Percentiles rank a stretch among this genome's conserved stretches.
These are phyloP conservation scores for Hemitrygon akajei DNA, from an alignment of 2,797 vertebrate genomes.

Conservation along the genomic window DNA sequence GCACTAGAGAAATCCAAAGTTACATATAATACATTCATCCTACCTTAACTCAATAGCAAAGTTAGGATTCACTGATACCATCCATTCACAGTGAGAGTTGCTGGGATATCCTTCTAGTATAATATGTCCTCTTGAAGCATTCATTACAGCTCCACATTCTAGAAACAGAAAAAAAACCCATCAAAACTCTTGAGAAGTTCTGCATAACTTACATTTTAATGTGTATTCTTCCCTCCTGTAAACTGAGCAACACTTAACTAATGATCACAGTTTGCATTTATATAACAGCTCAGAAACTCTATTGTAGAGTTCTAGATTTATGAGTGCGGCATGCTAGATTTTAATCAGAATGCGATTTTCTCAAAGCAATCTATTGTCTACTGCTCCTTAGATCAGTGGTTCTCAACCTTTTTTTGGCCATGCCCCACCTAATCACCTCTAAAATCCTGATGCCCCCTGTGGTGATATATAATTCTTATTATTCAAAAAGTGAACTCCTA, in stretches of 20 bases:
- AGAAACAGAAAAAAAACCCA: slow-evolving; percentile 40
- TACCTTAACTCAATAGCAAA: slow-evolving; percentile 86
- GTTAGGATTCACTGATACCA: slow-evolving; percentile 71
- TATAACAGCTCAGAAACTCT: too few species aligned
- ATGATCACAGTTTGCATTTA: background rate
- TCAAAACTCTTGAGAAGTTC: background rate
- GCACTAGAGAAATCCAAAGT: too few species aligned
- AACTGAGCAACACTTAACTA: background rate
- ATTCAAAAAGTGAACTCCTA: too few species aligned
- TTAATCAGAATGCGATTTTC: background rate
- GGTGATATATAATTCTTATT: too few species aligned
- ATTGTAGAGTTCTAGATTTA: background rate
- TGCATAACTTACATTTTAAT: background rate
- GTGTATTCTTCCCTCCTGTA: background rate
- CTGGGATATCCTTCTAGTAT: slow-evolving; percentile 90
- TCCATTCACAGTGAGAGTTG: slow-evolving; percentile 92
- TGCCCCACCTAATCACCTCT: too few species aligned
- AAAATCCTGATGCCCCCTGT: too few species aligned
- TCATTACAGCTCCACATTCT: slow-evolving; percentile 87
- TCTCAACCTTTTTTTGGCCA: too few species aligned
- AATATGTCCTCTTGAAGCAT: slow-evolving; percentile 77
- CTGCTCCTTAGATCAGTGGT: too few species aligned
- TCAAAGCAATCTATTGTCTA: too few species aligned
- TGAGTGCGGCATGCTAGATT: background rate
- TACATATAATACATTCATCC: slow-evolving; percentile 15